Evolutionary conservation across 2,113 vertebrate species (phyloP).

Genomic region (Micronycteris hirsuta): DNA sequence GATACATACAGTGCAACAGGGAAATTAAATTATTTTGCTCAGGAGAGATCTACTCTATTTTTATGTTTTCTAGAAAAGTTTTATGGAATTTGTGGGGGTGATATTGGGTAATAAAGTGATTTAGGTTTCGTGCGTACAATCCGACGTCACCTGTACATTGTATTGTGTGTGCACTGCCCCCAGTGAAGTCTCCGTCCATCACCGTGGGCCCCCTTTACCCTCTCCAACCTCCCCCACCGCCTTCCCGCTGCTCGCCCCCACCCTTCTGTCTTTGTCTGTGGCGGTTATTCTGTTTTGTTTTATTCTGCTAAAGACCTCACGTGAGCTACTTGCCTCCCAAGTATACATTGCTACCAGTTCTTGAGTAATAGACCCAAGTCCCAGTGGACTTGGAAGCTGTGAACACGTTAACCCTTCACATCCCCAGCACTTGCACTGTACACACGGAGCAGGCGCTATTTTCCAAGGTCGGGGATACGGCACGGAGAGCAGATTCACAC

Average conservation of each 20-base stretch:
- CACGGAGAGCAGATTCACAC: accelerated
- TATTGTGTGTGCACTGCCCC: background rate
- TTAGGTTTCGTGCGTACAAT: background rate
- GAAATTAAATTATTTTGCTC: background rate
- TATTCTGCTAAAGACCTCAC: background rate
- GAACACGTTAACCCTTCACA: no score
- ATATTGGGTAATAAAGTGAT: accelerated
- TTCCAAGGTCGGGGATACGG: accelerated
- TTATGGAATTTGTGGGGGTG: background rate
- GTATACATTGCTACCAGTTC: accelerated
- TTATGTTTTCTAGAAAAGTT: background rate
- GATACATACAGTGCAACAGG: background rate
- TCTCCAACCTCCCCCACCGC: background rate
- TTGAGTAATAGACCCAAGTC: accelerated
- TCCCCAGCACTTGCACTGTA: background rate
- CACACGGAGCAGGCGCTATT: accelerated
- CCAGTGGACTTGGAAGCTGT: background rate
- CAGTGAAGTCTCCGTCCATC: background rate
- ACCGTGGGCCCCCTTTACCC: accelerated
- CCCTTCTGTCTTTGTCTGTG: accelerated
- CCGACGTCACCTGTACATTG: accelerated
- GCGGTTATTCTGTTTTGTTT: no score
- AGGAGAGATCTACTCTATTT: background rate
- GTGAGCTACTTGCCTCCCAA: background rate
- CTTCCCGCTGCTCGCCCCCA: background rate